A percentile compares a stretch with the other conserved stretches of the same genome.
phyloP scores from a whole-genome alignment of 2,888 invertebrate genomes.

The Pyrgus malvae region DNA sequence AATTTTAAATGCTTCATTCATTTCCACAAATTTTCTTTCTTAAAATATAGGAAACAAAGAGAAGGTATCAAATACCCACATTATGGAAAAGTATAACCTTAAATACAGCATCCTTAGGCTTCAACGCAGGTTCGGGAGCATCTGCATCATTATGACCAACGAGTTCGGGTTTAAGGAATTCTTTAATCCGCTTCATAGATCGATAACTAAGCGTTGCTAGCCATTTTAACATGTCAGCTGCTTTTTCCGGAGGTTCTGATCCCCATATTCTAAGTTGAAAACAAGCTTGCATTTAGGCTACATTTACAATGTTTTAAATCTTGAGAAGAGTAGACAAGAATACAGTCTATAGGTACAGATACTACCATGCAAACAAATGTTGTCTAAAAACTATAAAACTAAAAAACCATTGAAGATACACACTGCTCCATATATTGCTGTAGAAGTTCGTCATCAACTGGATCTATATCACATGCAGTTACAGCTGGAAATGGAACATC shows the following conservation, averaged over 20 bases:
- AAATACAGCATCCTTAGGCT: slow-evolving; percentile 65
- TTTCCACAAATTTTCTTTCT: no score
- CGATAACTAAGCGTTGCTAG: slow-evolving; percentile 68
- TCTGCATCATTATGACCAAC: slow-evolving; percentile 42
- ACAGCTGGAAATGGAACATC: slow-evolving; percentile 89
- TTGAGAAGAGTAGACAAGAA: no score
- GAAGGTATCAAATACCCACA: not conserved
- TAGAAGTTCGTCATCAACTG: slow-evolving; percentile 75
- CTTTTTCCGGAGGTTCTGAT: slow-evolving; percentile 52
- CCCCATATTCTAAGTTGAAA: slow-evolving; percentile 51
- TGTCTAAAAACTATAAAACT: no score
- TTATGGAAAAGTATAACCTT: slow-evolving; percentile 43
- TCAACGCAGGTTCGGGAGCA: slow-evolving; percentile 41
- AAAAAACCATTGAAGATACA: slow-evolving; percentile 19
- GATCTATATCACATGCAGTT: slow-evolving; percentile 82
- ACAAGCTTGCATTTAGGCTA: no score
- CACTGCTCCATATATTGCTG: slow-evolving; percentile 70
- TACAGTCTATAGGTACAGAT: no score
- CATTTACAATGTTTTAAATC: no score
- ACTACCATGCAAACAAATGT: no score
- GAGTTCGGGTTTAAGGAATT: slow-evolving; percentile 54
- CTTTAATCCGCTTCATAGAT: slow-evolving; percentile 51
- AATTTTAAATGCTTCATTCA: no score
- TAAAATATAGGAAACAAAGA: not conserved
- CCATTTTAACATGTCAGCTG: slow-evolving; percentile 66